Conservation (phyloP, 2,888 invertebrate genomes). For the Drosophila putrida region DNA sequence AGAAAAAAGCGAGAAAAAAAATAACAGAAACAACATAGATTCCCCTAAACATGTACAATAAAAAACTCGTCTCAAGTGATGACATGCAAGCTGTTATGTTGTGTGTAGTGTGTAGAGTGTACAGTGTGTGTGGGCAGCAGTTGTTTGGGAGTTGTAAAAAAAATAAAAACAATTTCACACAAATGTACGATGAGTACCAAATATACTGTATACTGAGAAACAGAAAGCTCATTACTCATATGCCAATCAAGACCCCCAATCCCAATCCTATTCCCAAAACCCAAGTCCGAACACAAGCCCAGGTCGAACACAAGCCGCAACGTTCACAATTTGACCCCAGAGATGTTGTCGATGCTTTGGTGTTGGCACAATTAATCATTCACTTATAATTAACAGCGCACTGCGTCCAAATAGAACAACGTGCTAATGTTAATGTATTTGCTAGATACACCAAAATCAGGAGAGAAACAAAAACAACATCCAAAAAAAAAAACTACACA, state of each 20-base stretch:
- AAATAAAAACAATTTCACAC: conserved; percentile 66
- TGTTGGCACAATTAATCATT: conserved; percentile 77
- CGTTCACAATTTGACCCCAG: conserved; percentile 50
- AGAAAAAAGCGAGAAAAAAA: conserved; percentile 35
- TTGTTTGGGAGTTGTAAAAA: conserved; percentile 44
- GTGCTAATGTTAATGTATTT: conserved; percentile 74
- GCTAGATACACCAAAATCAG: conserved; percentile 44
- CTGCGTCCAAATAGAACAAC: conserved; percentile 73
- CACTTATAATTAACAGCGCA: conserved; percentile 76
- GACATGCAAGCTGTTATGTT: conserved; percentile 72
- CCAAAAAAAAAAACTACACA: too few relatives aligned
- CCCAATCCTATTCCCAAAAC: conserved; percentile 13
- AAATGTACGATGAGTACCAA: conserved; percentile 49
- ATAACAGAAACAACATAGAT: conserved; percentile 46
- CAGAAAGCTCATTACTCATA: conserved; percentile 82
- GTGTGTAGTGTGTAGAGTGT: conserved; percentile 35
- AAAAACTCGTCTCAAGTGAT: conserved; percentile 68
- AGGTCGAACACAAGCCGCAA: conserved; percentile 50
- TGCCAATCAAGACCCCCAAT: conserved; percentile 69
- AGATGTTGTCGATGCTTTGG: conserved; percentile 57
- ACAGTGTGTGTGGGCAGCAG: conserved; percentile 48
- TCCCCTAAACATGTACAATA: conserved; percentile 30
- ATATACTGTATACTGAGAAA: conserved; percentile 47
- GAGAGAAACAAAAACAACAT: conserved; percentile 18
- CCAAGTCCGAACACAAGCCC: neutral